A percentile compares a stretch with the other conserved stretches of the same genome.
These are phyloP conservation scores for Struthidea cinerea DNA, from an alignment of 2,113 vertebrate genomes.

Conservation along the genomic window DNA sequence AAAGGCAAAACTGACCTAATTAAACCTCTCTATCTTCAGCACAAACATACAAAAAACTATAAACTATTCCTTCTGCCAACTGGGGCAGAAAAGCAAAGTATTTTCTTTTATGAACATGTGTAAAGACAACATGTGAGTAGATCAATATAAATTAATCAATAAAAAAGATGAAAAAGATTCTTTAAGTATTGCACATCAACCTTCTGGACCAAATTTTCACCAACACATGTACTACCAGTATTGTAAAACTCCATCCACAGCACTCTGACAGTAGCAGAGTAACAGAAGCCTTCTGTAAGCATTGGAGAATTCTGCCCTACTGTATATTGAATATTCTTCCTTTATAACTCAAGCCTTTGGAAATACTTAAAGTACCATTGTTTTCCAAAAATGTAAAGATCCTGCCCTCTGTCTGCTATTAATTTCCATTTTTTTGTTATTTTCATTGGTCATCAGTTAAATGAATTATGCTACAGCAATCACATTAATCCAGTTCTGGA, in stretches of 20 bases:
- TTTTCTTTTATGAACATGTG: neutral
- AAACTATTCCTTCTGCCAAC: neutral
- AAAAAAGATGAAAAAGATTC: neutral
- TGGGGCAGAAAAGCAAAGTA: neutral
- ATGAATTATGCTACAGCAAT: neutral
- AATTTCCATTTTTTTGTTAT: neutral
- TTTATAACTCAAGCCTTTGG: neutral
- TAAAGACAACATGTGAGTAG: neutral
- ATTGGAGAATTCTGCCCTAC: neutral
- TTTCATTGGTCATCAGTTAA: neutral
- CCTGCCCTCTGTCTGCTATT: neutral
- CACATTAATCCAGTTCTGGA: neutral
- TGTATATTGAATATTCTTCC: neutral
- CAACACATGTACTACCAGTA: neutral
- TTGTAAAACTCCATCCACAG: neutral
- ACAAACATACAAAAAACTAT: neutral
- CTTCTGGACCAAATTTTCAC: neutral
- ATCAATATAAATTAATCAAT: neutral
- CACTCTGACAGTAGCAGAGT: neutral
- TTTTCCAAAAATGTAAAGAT: neutral
- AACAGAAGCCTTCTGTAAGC: neutral
- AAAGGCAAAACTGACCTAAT: neutral
- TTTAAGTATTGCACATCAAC: neutral
- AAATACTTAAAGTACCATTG: neutral
- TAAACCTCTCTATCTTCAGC: neutral